phyloP scores from a whole-genome alignment of 2,888 invertebrate species.

The Agrilus mali region DNA sequence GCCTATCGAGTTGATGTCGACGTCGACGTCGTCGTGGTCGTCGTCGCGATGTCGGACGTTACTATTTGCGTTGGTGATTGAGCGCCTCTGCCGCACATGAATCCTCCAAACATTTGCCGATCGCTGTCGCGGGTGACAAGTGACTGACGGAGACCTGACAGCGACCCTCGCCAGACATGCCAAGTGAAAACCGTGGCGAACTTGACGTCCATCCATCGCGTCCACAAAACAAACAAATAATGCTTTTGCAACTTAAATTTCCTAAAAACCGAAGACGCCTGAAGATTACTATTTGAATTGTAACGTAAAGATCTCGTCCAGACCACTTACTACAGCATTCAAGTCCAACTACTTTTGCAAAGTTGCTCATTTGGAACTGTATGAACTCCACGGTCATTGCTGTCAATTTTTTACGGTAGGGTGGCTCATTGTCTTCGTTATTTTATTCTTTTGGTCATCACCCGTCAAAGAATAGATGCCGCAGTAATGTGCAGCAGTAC shows the following conservation, averaged over 20 bases:
- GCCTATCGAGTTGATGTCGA: slow-evolving; percentile 12
- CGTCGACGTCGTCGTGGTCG: slow-evolving; percentile 6
- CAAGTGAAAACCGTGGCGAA: slow-evolving; percentile 10
- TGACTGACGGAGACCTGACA: slow-evolving; percentile 19
- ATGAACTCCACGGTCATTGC: too few relatives aligned
- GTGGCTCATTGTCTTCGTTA: too few relatives aligned
- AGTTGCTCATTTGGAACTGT: too few relatives aligned
- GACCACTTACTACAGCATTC: too few relatives aligned
- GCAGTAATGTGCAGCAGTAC: too few relatives aligned
- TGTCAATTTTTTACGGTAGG: too few relatives aligned
- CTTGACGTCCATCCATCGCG: slow-evolving; percentile 3
- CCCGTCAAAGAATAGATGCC: too few relatives aligned
- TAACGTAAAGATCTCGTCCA: too few relatives aligned
- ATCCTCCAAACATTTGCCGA: slow-evolving; percentile 22
- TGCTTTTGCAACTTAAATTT: not conserved
- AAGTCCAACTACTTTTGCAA: too few relatives aligned
- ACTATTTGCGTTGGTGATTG: slow-evolving; percentile 17
- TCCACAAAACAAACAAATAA: too few relatives aligned
- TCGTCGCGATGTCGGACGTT: slow-evolving; percentile 10
- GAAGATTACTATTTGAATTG: too few relatives aligned
- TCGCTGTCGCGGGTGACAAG: slow-evolving; percentile 21
- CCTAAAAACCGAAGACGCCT: not conserved
- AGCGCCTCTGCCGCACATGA: slow-evolving; percentile 17
- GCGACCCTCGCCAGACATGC: slow-evolving; percentile 17
- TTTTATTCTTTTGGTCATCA: too few relatives aligned